Base-by-base conservation (phyloP, 2,888 invertebrate species). In the Ariolimax columbianus region DNA sequence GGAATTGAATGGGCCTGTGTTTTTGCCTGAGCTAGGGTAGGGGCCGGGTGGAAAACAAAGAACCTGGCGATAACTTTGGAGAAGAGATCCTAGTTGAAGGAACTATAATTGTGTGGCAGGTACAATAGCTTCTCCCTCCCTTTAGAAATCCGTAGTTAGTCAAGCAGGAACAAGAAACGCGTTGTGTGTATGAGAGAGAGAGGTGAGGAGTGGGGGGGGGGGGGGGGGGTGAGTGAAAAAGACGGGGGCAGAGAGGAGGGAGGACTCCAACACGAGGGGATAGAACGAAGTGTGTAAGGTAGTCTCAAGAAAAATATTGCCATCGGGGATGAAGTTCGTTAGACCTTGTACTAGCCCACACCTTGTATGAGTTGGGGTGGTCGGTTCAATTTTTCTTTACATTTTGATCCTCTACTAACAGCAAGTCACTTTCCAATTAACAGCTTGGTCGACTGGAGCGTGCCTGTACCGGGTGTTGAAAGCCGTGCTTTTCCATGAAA, bases 31-130 rank as follows among this genome's bases (percentile, higher is more conserved):
- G 2, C 72, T 26, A 19, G 72, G 40, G 40, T 72, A 9, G 72
- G 72, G 38, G 33, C 9, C 40, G 38, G 40, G n/a, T n/a, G 11
- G 72, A 40, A 72, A 72, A 40, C 72, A 72, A 72, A 72, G n/a
- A 72, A 4, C 72, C 23, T 3, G n/a, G 72, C 40, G 23, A 72
- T 40, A 23, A 72, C 19, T 72, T 40, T 38, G 4, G 40, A 40
- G 38, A 26, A 0, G 72, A n/a, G 26, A 40, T 2, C 72, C 6
- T 4, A 1, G 72, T 40, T n/a, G 40, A 26, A 14, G 26, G 38
- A 72, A n/a, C 72, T 40, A 38, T 70, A 40, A 72, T 72, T 72
- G 72, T 72, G 72, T 72, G 6, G 4, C 4, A 72, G n/a, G n/a
- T 72, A 72, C 72, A 72, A 72, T 26, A 72, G 40, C 2, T 23